Conservation (phyloP, 2,797 vertebrate species). For the Typhlichthys eigenmanni region DNA sequence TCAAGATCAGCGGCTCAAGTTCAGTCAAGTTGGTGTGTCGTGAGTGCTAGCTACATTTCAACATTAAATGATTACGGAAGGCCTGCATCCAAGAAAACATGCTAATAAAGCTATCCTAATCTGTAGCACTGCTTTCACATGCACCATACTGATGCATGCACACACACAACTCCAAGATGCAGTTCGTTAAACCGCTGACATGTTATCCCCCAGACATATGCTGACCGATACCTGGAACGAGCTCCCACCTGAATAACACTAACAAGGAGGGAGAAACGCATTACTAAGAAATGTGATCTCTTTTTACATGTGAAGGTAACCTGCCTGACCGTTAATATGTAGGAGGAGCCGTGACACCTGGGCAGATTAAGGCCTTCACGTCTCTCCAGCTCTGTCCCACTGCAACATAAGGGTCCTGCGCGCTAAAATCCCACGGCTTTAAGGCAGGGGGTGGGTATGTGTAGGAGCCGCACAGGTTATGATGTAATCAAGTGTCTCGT, state of each 20-base stretch:
- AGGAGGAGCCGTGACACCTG: slow-evolving; percentile 63
- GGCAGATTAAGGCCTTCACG: slow-evolving; percentile 70
- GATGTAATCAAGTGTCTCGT: slow-evolving; percentile 74
- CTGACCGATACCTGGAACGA: not conserved
- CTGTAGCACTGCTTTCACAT: no score
- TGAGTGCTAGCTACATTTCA: no score
- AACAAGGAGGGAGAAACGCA: slow-evolving; percentile 1
- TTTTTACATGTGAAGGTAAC: slow-evolving; percentile 58
- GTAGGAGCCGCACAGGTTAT: slow-evolving; percentile 71
- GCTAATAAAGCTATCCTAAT: no score
- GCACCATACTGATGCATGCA: no score
- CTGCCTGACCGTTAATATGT: slow-evolving; percentile 68
- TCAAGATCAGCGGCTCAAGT: no score
- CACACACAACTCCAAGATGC: no score
- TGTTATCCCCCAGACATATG: not conserved
- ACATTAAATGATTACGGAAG: no score
- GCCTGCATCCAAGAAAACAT: no score
- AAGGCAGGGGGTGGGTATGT: slow-evolving; percentile 65
- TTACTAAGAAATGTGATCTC: slow-evolving; percentile 30
- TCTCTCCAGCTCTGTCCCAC: slow-evolving; percentile 57
- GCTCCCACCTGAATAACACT: slow-evolving; percentile 7
- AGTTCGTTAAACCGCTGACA: no score
- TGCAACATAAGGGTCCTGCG: slow-evolving; percentile 75
- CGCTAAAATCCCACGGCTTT: slow-evolving; percentile 74
- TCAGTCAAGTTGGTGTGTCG: no score